A percentile compares a stretch with the other conserved stretches of the same genome.
phyloP scores from a whole-genome alignment of 92 coral and sea anemone genomes.

The Paragorgia papillata region DNA sequence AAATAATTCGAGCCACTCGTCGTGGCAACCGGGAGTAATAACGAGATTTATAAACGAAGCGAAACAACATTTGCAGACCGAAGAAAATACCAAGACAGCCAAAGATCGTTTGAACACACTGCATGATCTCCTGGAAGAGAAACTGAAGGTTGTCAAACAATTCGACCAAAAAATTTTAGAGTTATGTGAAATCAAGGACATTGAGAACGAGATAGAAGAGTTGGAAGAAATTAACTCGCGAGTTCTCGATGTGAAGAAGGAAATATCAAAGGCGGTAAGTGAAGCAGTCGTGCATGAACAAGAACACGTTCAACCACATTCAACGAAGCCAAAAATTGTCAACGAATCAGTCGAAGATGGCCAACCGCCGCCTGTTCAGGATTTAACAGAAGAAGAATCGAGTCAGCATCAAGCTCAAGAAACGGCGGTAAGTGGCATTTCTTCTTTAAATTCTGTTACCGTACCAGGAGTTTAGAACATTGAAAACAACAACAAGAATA shows the following conservation, averaged over 20 bases:
- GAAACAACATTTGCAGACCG: not conserved
- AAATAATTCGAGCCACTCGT: not conserved
- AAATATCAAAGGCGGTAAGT: not conserved
- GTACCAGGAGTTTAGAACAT: too few species aligned
- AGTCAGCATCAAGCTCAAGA: too few species aligned
- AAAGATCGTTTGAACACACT: conserved; percentile 14
- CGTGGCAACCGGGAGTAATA: conserved; percentile 5
- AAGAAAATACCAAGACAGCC: not conserved
- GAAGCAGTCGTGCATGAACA: not conserved
- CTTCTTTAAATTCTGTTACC: too few species aligned
- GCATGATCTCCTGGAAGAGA: conserved; percentile 3
- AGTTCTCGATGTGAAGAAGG: conserved; percentile 40
- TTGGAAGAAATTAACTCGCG: conserved; percentile 50
- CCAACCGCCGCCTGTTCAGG: too few species aligned
- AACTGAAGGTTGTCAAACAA: conserved; percentile 37
- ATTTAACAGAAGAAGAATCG: too few species aligned
- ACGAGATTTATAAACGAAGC: not conserved
- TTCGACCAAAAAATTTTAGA: conserved; percentile 39
- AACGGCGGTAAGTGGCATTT: too few species aligned
- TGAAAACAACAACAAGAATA: too few species aligned
- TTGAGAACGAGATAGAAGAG: conserved; percentile 50
- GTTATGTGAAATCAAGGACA: conserved; percentile 41
- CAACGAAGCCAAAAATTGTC: too few species aligned
- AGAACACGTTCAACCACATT: too few species aligned
- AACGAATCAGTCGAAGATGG: too few species aligned